Evolutionary conservation across 1,140 invertebrate genomes (phyloP).

Genomic region (Sminthurinus signatus): DNA sequence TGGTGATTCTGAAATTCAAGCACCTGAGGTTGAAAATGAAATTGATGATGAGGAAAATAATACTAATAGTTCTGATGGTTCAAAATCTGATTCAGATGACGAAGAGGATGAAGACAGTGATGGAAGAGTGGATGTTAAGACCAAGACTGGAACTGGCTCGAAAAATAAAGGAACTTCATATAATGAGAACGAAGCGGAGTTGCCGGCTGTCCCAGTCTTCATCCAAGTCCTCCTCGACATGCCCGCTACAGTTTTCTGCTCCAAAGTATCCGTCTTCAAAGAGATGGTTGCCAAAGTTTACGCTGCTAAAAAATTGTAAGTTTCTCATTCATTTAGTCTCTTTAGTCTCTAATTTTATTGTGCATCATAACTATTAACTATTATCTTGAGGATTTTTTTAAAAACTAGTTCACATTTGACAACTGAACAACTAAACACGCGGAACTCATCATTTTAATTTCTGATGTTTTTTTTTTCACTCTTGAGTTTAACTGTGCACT

Average conservation of each 20-base stretch:
- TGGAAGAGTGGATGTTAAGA: background rate
- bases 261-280: slow-evolving; percentile 26
- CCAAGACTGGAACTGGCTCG: too few species aligned
- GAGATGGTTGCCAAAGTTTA: slow-evolving; percentile 36
- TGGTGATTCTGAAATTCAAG: slow-evolving; percentile 7
- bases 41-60: background rate
- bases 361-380: too few species aligned
- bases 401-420: too few species aligned
- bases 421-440: too few species aligned
- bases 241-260: slow-evolving; percentile 26
- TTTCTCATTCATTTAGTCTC: too few species aligned
- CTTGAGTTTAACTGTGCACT: too few species aligned
- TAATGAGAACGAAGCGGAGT: background rate
- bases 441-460: too few species aligned
- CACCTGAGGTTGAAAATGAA: slow-evolving; percentile 32
- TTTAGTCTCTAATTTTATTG: background rate
- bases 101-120: background rate
- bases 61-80: slow-evolving; percentile 2
- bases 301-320: slow-evolving; percentile 27
- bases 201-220: slow-evolving; percentile 28
- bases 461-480: too few species aligned
- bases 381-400: too few species aligned
- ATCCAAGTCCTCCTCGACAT: slow-evolving; percentile 37
- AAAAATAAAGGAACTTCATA: slow-evolving; percentile 1
- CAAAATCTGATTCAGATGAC: background rate